phyloP scores from a whole-genome alignment of 2,797 vertebrate species.

The Pyrocephalus nanus region DNA sequence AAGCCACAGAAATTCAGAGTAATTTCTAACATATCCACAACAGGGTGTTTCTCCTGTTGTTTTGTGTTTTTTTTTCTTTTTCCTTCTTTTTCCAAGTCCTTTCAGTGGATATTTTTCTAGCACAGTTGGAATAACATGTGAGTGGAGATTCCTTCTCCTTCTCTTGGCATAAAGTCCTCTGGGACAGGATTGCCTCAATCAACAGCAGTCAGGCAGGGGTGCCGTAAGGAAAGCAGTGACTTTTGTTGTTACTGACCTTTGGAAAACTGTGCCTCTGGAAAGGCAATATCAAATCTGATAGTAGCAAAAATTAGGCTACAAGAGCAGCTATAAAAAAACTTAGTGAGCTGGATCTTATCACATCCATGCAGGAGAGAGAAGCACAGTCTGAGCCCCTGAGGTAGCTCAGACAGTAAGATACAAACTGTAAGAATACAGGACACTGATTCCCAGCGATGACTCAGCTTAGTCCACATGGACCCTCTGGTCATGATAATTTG shows the following conservation, averaged over 20 bases:
- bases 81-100: not conserved
- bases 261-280: not conserved
- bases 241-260: not conserved
- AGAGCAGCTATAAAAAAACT: not conserved
- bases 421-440: not conserved
- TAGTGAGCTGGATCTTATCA: not conserved
- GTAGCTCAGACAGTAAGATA: not conserved
- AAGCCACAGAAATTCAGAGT: not conserved
- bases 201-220: not conserved
- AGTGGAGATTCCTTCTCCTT: not conserved
- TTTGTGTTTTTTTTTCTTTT: rapidly evolving
- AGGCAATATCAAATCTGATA: not conserved
- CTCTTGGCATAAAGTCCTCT: not conserved
- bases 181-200: not conserved
- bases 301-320: not conserved
- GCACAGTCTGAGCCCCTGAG: not conserved
- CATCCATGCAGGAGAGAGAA: not conserved
- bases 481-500: not conserved
- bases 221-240: not conserved
- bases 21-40: not conserved
- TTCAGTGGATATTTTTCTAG: not conserved
- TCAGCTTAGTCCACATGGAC: not conserved
- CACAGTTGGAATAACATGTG: not conserved
- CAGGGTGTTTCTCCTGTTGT: not conserved
- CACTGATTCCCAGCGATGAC: not conserved